These are phyloP conservation scores for Eristalis tenax DNA, from an alignment of 2,888 invertebrate genomes.

Conservation along the genomic window DNA sequence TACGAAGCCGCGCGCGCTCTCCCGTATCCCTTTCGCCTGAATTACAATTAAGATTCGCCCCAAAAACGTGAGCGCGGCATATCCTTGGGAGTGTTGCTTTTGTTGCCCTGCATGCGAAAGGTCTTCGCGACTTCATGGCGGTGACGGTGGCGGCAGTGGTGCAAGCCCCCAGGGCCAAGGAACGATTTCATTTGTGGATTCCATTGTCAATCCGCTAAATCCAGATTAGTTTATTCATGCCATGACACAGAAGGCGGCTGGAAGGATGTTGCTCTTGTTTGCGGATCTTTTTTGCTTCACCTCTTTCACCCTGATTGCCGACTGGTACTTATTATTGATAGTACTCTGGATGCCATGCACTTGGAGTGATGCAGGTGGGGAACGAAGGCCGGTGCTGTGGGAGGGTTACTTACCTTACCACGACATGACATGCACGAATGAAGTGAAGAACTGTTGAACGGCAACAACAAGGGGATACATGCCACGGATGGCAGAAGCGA, in stretches of 20 bases:
- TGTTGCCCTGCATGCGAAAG: constrained; percentile 6
- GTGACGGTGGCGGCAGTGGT: neutral
- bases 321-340: neutral
- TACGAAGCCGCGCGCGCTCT: too few relatives aligned
- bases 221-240: constrained; percentile 52
- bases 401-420: neutral
- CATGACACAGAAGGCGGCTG: neutral
- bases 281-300: neutral
- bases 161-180: neutral
- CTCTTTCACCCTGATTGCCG: neutral
- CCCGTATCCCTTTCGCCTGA: constrained; percentile 43
- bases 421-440: constrained; percentile 14
- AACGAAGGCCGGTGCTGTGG: too few relatives aligned
- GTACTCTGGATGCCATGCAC: neutral
- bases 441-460: constrained; percentile 10
- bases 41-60: constrained; percentile 62
- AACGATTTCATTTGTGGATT: constrained; percentile 23
- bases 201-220: constrained; percentile 60
- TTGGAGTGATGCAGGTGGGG: neutral
- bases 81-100: constrained; percentile 57
- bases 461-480: neutral
- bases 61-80: constrained; percentile 9
- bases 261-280: neutral
- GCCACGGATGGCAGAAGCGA: neutral
- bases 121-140: neutral